A percentile compares a stretch with the other conserved stretches of the same genome.
phyloP scores from a whole-genome alignment of 2,113 vertebrate species.

The Centropus unirufus region DNA sequence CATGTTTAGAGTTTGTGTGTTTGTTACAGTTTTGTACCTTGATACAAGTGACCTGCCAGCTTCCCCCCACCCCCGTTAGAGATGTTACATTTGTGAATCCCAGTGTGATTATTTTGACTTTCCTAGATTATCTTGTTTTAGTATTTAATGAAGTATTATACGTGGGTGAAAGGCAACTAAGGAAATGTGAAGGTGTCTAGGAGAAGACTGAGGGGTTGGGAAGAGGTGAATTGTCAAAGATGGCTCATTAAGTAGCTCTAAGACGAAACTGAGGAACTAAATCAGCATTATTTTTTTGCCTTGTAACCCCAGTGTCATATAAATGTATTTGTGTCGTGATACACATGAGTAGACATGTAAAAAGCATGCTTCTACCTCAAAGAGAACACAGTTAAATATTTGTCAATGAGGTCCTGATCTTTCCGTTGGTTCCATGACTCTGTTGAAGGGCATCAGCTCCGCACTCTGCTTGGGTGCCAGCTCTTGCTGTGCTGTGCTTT shows the following conservation, averaged over 20 bases:
- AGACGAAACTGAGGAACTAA: not conserved
- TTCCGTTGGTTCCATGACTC: not conserved
- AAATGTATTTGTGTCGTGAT: not conserved
- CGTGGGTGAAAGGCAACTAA: not conserved
- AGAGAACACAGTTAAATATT: not conserved
- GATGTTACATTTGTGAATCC: not conserved
- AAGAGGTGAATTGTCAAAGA: not conserved
- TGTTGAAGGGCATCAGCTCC: not conserved
- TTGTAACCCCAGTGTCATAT: not conserved
- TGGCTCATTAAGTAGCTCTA: not conserved
- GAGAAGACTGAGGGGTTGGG: not conserved
- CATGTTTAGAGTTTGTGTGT: rapidly evolving
- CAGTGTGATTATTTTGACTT: not conserved
- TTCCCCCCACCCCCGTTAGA: not conserved
- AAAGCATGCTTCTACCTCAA: rapidly evolving
- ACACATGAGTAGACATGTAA: rapidly evolving
- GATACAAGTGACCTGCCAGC: not conserved
- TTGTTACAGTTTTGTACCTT: not conserved
- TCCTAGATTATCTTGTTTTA: not conserved
- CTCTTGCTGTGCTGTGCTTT: not conserved
- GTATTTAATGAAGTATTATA: not conserved
- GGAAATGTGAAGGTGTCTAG: not conserved
- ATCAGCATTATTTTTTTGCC: not conserved
- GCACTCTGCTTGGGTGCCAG: not conserved
- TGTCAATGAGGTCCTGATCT: not conserved